These are phyloP conservation scores for Oryzias melastigma DNA, from an alignment of 2,113 vertebrate species.

Conservation along the genomic window DNA sequence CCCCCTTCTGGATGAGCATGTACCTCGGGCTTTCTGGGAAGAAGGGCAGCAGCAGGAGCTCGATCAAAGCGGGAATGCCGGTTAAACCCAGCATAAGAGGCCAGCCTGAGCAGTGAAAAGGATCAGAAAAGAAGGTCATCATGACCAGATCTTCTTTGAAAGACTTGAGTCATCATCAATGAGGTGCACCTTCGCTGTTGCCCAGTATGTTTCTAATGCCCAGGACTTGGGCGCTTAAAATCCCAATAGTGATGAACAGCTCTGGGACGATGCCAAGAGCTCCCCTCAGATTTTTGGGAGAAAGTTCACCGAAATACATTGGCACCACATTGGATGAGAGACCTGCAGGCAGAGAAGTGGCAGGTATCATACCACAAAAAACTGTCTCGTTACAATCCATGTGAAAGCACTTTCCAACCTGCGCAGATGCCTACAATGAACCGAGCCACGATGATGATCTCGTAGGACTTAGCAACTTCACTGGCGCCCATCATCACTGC, in stretches of 20 bases:
- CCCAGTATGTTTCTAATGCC: slow-evolving; percentile 84
- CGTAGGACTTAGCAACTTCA: slow-evolving; percentile 78
- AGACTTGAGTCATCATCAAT: too few species aligned
- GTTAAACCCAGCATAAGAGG: slow-evolving; percentile 86
- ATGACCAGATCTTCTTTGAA: too few species aligned
- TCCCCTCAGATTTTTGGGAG: slow-evolving; percentile 90
- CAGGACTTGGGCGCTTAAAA: slow-evolving; percentile 87
- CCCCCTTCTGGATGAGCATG: slow-evolving; percentile 84
- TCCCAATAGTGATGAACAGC: slow-evolving; percentile 92
- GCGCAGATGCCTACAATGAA: slow-evolving; percentile 90
- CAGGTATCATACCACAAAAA: not conserved
- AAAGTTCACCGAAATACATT: slow-evolving; percentile 94
- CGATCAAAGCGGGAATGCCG: slow-evolving; percentile 80
- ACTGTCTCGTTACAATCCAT: not conserved
- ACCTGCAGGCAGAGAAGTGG: slow-evolving; percentile 68
- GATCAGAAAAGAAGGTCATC: not conserved
- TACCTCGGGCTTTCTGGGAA: slow-evolving; percentile 92
- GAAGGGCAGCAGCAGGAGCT: slow-evolving; percentile 85
- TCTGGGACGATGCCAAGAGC: slow-evolving; percentile 86
- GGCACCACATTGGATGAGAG: slow-evolving; percentile 93
- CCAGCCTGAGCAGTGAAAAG: slow-evolving; percentile 80
- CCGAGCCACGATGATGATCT: slow-evolving; percentile 87
- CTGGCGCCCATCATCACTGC: slow-evolving; percentile 91
- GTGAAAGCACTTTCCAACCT: slow-evolving; percentile 68
- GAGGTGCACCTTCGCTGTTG: slow-evolving; percentile 73